Evolutionary conservation across 2,888 invertebrate genomes (phyloP).

Genomic region (Bibio marci): DNA sequence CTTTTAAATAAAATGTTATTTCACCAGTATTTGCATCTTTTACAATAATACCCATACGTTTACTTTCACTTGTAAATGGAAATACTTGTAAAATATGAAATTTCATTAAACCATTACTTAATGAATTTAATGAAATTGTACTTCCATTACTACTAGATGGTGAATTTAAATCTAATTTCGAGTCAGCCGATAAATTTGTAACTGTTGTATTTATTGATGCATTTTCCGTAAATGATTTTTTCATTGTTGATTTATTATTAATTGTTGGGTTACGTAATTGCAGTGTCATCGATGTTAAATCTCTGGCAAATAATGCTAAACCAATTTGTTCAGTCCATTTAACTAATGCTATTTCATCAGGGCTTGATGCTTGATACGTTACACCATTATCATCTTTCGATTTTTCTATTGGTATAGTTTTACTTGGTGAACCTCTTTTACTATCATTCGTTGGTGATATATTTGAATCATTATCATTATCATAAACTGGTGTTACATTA

Average conservation of each 20-base stretch:
- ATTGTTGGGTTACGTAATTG: slow-evolving; percentile 20
- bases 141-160: slow-evolving; percentile 13
- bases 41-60: slow-evolving; percentile 86
- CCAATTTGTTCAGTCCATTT: slow-evolving; percentile 72
- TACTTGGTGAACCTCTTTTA: slow-evolving; percentile 22
- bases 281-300: slow-evolving; percentile 37
- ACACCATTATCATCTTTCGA: slow-evolving; percentile 18
- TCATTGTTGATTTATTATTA: slow-evolving; percentile 2
- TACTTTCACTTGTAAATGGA: slow-evolving; percentile 81
- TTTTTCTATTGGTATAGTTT: slow-evolving; percentile 24
- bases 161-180: slow-evolving; percentile 9
- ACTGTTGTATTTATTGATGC: slow-evolving; percentile 7
- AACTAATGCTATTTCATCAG: slow-evolving; percentile 86
- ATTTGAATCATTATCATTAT: slow-evolving; percentile 25
- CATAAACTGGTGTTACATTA: slow-evolving; percentile 96
- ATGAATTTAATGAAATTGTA: slow-evolving; percentile 32
- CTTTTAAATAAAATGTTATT: slow-evolving; percentile 92
- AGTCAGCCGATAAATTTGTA: slow-evolving; percentile 5
- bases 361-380: slow-evolving; percentile 64
- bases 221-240: slow-evolving; percentile 3
- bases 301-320: slow-evolving; percentile 37
- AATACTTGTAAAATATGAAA: slow-evolving; percentile 60
- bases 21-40: slow-evolving; percentile 63
- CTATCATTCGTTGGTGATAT: slow-evolving; percentile 3
- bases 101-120: slow-evolving; percentile 37